phyloP scores from a whole-genome alignment of 1,140 invertebrate genomes.

The Adoxophyes honmai region DNA sequence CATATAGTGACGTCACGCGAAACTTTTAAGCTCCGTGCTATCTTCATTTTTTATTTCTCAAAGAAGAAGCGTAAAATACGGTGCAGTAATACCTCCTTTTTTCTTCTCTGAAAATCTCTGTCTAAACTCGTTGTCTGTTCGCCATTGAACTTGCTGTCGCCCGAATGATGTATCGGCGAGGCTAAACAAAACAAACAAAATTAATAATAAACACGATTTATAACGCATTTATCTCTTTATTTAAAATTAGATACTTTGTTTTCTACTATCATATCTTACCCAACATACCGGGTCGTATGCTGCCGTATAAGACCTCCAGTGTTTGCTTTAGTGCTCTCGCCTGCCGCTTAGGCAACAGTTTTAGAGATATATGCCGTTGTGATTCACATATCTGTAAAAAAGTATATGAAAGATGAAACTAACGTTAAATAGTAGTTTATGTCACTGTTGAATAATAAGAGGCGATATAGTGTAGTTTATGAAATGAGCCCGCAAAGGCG shows the following conservation, averaged over 20 bases:
- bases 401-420: too few relatives aligned
- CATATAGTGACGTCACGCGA: too few relatives aligned
- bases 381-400: slow-evolving; percentile 88
- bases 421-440: too few relatives aligned
- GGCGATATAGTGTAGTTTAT: too few relatives aligned
- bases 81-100: slow-evolving; percentile 71
- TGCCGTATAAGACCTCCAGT: slow-evolving; percentile 59
- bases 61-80: too few relatives aligned
- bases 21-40: too few relatives aligned
- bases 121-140: slow-evolving; percentile 79
- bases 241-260: too few relatives aligned
- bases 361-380: slow-evolving; percentile 88
- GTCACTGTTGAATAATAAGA: too few relatives aligned
- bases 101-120: slow-evolving; percentile 79
- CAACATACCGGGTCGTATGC: slow-evolving; percentile 74
- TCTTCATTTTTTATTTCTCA: too few relatives aligned
- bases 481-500: too few relatives aligned
- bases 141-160: slow-evolving; percentile 65
- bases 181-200: slow-evolving; percentile 45
- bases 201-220: too few relatives aligned
- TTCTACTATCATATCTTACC: slow-evolving; percentile 53
- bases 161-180: slow-evolving; percentile 57
- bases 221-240: too few relatives aligned
- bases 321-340: slow-evolving; percentile 85
- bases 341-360: slow-evolving; percentile 93